These are phyloP conservation scores for Drosophila rhopaloa DNA, from an alignment of 1,140 invertebrate species.

Conservation along the genomic window DNA sequence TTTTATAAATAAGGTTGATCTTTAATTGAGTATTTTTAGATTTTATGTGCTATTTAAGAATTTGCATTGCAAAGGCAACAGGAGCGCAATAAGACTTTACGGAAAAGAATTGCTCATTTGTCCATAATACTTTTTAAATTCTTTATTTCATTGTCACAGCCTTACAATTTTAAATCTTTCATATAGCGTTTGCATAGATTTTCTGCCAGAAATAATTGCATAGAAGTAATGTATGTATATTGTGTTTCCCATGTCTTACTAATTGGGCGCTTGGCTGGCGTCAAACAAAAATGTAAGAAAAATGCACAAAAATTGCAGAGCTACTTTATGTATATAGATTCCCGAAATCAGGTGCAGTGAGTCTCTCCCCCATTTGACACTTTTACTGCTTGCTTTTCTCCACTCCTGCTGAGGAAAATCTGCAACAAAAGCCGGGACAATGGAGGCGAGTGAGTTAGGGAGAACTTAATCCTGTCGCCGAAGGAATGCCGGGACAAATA, in stretches of 20 bases:
- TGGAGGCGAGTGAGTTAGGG: constrained; percentile 8
- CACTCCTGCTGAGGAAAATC: constrained; percentile 43
- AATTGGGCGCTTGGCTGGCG: background rate
- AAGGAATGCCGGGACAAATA: constrained; percentile 79
- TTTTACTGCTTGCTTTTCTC: constrained; percentile 23
- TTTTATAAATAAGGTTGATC: constrained; percentile 5
- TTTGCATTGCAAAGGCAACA: no score
- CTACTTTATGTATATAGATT: background rate
- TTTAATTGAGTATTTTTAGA: constrained; percentile 2
- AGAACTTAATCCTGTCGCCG: constrained; percentile 69
- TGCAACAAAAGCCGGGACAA: constrained; percentile 14
- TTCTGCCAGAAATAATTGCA: no score
- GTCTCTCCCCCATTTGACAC: constrained; percentile 19
- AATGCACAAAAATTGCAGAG: background rate
- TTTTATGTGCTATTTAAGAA: no score
- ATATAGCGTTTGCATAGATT: no score
- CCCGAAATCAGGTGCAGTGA: constrained; percentile 6
- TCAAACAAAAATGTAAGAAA: background rate
- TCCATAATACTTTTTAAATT: no score
- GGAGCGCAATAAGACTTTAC: no score
- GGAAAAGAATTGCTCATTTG: no score
- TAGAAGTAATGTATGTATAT: no score
- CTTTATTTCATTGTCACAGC: no score
- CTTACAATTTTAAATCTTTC: no score
- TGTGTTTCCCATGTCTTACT: no score